Evolutionary conservation across 2,797 vertebrate species (phyloP).

Genomic region (Coccyzus lansbergi): DNA sequence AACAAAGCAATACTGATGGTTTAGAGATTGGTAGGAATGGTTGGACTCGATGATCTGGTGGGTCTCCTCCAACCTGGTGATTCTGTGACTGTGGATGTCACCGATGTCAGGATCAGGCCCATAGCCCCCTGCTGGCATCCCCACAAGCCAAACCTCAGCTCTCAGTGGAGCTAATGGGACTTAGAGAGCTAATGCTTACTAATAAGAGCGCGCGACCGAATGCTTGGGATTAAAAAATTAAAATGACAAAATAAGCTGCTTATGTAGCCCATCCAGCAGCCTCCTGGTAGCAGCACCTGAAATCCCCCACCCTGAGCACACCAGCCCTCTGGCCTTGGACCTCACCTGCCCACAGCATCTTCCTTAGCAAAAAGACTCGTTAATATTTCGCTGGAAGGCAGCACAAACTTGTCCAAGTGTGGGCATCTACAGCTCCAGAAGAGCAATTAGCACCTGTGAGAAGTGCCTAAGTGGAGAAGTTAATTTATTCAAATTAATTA

Average conservation of each 20-base stretch:
- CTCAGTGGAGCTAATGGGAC: conserved; percentile 40
- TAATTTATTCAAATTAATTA: not conserved
- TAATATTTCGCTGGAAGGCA: not conserved
- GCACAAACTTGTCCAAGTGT: not conserved
- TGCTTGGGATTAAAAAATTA: conserved; percentile 58
- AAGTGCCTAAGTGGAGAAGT: not conserved
- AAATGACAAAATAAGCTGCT: conserved; percentile 67
- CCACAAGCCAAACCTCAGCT: not conserved
- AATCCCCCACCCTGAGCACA: not conserved
- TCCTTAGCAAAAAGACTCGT: accelerated
- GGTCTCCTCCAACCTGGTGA: no score
- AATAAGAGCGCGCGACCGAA: not conserved
- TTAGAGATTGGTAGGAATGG: no score
- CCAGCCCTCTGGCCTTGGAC: not conserved
- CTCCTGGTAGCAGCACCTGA: not conserved
- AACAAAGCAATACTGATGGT: no score
- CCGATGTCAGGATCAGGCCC: not conserved
- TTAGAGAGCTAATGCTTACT: conserved; percentile 71
- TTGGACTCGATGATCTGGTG: no score
- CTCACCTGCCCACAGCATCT: not conserved
- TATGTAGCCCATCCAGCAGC: conserved; percentile 16
- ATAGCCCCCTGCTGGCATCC: not conserved
- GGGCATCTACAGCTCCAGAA: not conserved
- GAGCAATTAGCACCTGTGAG: not conserved
- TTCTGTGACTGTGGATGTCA: no score